phyloP scores from a whole-genome alignment of 2,888 invertebrate genomes.

The Mamestra brassicae region DNA sequence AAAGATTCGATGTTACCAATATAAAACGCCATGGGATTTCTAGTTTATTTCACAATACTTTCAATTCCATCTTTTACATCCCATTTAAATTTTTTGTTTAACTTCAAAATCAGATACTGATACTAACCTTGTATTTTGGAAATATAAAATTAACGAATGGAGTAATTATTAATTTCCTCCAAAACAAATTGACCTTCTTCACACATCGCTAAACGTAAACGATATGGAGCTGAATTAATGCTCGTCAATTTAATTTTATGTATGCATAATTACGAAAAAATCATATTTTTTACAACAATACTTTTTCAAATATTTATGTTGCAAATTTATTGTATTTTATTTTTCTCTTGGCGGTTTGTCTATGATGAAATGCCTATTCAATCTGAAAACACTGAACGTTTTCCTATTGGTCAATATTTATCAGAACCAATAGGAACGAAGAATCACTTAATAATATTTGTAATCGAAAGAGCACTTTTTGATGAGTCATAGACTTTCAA shows the following conservation, averaged over 20 bases:
- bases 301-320: background rate
- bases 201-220: no score
- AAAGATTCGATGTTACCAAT: constrained; percentile 60
- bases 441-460: constrained; percentile 55
- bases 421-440: constrained; percentile 62
- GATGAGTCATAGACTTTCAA: constrained; percentile 89
- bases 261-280: background rate
- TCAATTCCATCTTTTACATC: background rate
- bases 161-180: no score
- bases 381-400: constrained; percentile 58
- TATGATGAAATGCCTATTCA: constrained; percentile 37
- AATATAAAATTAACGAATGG: no score
- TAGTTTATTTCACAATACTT: constrained; percentile 8
- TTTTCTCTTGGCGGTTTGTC: constrained; percentile 32
- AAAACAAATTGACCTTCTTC: background rate
- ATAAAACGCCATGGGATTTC: constrained; percentile 9
- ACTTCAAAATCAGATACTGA: background rate
- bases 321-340: background rate
- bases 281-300: background rate
- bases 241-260: no score
- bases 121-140: no score
- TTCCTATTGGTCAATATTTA: constrained; percentile 58
- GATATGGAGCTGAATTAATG: no score
- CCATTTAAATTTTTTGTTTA: no score
- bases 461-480: constrained; percentile 77